These are phyloP conservation scores for Gavia stellata DNA, from an alignment of 2,113 vertebrate species.

Conservation along the genomic window DNA sequence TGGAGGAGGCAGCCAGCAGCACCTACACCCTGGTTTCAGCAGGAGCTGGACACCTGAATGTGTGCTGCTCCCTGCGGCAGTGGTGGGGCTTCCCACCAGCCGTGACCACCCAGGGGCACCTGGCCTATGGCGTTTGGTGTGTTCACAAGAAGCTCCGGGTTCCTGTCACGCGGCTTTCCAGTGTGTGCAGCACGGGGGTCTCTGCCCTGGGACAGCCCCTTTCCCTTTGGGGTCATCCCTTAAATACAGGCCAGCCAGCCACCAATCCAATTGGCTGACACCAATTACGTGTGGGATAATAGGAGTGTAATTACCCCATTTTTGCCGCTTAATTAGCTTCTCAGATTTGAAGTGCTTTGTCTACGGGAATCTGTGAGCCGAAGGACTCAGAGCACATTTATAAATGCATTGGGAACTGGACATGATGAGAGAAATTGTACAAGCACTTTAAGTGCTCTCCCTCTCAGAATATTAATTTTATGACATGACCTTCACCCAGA, in stretches of 20 bases:
- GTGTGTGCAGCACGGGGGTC: background rate
- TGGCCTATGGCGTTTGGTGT: fast-evolving
- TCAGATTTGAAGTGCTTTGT: background rate
- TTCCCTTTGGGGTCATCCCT: background rate
- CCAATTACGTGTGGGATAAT: background rate
- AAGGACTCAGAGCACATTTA: background rate
- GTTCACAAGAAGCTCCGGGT: background rate
- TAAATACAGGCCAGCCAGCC: background rate
- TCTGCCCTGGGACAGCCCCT: background rate
- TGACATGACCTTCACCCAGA: background rate
- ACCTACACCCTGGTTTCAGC: background rate
- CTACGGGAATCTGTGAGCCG: background rate
- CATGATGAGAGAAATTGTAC: background rate
- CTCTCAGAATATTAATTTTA: background rate
- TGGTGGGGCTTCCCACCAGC: background rate
- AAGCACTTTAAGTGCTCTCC: background rate
- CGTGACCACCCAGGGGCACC: fast-evolving
- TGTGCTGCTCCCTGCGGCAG: background rate
- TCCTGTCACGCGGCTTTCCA: background rate
- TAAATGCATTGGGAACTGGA: background rate
- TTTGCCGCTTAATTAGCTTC: background rate
- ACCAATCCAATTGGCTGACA: background rate
- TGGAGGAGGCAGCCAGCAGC: too few species aligned
- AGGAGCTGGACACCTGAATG: fast-evolving
- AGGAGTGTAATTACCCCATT: background rate